Evolutionary conservation across 2,797 vertebrate species (phyloP), one percentile per base, ranked within the genome.

Genomic region (Nyctibius grandis): DNA sequence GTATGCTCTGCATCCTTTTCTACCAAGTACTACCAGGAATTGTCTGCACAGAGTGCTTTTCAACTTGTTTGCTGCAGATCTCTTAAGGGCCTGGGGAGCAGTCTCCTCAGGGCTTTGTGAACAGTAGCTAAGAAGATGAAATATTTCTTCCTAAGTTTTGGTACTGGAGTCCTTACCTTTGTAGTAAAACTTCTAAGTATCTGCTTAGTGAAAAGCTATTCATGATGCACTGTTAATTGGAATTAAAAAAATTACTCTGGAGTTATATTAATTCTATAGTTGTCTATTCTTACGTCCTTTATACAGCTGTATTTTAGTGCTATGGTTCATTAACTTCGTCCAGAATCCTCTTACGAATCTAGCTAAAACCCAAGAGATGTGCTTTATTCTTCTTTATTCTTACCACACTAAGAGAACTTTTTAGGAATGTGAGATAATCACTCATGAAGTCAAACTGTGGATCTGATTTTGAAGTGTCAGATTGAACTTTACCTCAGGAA

Each of bases 151-250:
- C 12, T 50, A 54, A 77, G 36, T 88, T 94, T 86, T 93, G 51
- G 18, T 94, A 80, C 25, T 81, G 56, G 64, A 80, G 76, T 88
- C 60, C 60, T 82, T 94, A 82, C 25, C 26, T 92, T 88, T 91
- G 50, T 90, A 90, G 77, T 82, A 88, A 77, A 90, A 70, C 68
- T 85, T 82, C 17, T 53, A 69, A 69, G 42, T 60, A 75, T 85
- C 76, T 85, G 67, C 84, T 83, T 89, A 85, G 44, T 75, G 61
- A 63, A 88, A 93, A 94, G 47, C 56, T 96, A 44, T 86, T 86
- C 11, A 69, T 93, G 51, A 83, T 91, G 65, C 57, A 72, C 28
- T 64, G 88, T 70, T 84, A 63, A 57, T 63, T 82, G n/a, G 53
- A 34, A 88, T 90, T 88, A 8, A 84, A 93, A 83, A 70, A 76